phyloP scores from a whole-genome alignment of 2,888 invertebrate genomes.

The Ariolimax columbianus region DNA sequence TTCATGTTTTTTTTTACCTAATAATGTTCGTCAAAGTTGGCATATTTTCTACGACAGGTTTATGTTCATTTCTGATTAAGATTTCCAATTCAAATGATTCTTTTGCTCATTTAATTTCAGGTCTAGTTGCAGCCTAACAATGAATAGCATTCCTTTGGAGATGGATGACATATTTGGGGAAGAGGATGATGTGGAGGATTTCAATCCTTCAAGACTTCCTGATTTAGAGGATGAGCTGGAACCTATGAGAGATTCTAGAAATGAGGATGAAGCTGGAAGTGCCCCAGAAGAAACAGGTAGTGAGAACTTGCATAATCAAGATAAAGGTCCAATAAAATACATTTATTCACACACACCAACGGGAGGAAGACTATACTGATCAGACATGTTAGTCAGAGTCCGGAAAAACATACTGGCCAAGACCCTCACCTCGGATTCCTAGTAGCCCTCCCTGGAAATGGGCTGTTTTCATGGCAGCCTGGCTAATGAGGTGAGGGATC shows the following conservation, averaged over 20 bases:
- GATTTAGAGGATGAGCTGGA: conserved; percentile 63
- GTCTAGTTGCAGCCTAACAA: conserved; percentile 36
- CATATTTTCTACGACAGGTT: too few relatives aligned
- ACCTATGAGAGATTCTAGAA: conserved; percentile 42
- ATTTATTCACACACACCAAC: too few relatives aligned
- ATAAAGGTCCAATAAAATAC: not conserved
- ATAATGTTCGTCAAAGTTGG: too few relatives aligned
- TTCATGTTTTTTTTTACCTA: too few relatives aligned
- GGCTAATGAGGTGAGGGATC: too few relatives aligned
- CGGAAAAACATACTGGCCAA: too few relatives aligned
- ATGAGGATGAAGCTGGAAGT: conserved; percentile 28
- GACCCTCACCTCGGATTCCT: too few relatives aligned
- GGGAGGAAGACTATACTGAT: too few relatives aligned
- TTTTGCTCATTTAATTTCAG: not conserved
- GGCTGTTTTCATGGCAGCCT: too few relatives aligned
- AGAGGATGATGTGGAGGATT: conserved; percentile 62
- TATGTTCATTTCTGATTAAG: not conserved
- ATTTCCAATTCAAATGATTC: not conserved
- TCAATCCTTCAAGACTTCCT: conserved; percentile 61
- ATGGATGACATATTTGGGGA: conserved; percentile 75
- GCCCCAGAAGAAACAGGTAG: conserved; percentile 15
- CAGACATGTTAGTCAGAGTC: too few relatives aligned
- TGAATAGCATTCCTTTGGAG: conserved; percentile 65
- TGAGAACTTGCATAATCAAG: not conserved
- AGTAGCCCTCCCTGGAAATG: too few relatives aligned